These are phyloP conservation scores for Hemibagrus guttatus DNA, from an alignment of 2,797 vertebrate genomes.

Conservation along the genomic window DNA sequence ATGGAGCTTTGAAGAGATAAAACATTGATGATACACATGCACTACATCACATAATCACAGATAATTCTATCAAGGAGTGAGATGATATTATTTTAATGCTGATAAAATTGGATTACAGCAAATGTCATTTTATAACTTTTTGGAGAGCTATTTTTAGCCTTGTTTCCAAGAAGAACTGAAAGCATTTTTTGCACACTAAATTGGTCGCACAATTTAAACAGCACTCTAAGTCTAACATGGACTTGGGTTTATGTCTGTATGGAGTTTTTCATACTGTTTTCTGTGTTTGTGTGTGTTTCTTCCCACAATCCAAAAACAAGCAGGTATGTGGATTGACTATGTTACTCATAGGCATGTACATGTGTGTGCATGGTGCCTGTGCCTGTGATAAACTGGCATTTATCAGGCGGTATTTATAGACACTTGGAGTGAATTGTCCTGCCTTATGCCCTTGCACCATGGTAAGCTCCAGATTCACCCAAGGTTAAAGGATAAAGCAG, in stretches of 20 bases:
- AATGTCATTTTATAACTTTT: conserved; percentile 51
- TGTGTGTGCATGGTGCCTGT: background rate
- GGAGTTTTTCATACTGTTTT: background rate
- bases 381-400: background rate
- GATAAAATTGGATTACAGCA: conserved; percentile 61
- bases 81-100: conserved; percentile 50
- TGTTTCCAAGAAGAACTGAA: conserved; percentile 11
- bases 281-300: background rate
- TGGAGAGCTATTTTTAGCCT: background rate
- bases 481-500: background rate
- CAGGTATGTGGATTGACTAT: background rate
- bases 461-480: background rate
- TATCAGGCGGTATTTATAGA: background rate
- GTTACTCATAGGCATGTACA: background rate
- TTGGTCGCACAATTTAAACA: background rate
- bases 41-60: conserved; percentile 56
- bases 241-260: background rate
- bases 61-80: conserved; percentile 63
- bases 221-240: background rate
- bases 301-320: background rate
- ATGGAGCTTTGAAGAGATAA: conserved; percentile 3
- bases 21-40: conserved; percentile 34
- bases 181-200: background rate
- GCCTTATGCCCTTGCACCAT: background rate
- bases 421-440: background rate